Evolutionary conservation across 2,797 vertebrate species (phyloP).

Genomic region (Sparidentex hasta): DNA sequence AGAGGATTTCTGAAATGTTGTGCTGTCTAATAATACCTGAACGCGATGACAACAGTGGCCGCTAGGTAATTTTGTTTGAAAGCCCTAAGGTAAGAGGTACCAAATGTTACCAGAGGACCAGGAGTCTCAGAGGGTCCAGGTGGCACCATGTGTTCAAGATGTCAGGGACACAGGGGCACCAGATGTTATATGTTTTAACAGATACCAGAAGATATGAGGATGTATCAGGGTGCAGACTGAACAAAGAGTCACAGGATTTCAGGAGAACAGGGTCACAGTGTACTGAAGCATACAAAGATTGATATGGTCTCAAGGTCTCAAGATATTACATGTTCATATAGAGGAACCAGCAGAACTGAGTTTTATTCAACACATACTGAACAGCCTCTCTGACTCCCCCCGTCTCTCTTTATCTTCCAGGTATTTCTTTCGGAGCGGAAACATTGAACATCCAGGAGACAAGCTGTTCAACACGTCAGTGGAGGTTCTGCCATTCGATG

Average conservation of each 20-base stretch:
- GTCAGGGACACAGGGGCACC: too few relatives aligned
- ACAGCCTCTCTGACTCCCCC: not conserved
- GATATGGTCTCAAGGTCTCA: not conserved
- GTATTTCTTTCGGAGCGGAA: conserved; percentile 97
- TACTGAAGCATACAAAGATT: too few relatives aligned
- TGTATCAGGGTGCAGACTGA: too few relatives aligned
- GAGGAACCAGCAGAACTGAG: not conserved
- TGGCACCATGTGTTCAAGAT: too few relatives aligned
- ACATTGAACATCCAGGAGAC: conserved; percentile 98
- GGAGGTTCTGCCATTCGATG: conserved; percentile 96
- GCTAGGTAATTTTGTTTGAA: too few relatives aligned
- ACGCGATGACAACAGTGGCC: too few relatives aligned
- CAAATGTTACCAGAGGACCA: not conserved
- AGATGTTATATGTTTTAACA: too few relatives aligned
- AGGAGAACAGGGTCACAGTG: not conserved
- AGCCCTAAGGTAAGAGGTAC: too few relatives aligned
- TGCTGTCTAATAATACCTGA: too few relatives aligned
- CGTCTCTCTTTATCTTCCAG: conserved; percentile 74
- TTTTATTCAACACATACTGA: not conserved
- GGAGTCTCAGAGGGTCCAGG: too few relatives aligned
- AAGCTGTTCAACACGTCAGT: conserved; percentile 98
- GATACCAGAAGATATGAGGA: not conserved
- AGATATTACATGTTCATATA: too few relatives aligned
- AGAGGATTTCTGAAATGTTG: too few relatives aligned
- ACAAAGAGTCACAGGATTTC: not conserved